Conservation (phyloP, 64 coral and sea anemone genomes). For the Trachythela sp. region DNA sequence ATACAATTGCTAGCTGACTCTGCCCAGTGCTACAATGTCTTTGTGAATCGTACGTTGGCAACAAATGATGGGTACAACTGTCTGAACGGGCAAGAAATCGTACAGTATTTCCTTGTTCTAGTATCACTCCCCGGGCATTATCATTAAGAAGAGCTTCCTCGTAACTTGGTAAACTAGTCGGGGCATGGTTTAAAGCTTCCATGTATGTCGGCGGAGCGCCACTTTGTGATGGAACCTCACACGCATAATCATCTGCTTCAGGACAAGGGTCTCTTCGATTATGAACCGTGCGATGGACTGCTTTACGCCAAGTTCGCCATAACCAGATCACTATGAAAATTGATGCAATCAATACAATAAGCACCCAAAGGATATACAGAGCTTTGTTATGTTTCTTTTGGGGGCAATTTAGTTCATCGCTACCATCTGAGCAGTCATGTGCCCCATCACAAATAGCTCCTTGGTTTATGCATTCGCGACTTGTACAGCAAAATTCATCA, state of each 20-base stretch:
- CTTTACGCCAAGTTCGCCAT: constrained; percentile 63
- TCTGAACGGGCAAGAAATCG: neutral
- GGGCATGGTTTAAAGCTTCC: neutral
- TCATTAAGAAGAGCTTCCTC: neutral
- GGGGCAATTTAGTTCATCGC: constrained; percentile 78
- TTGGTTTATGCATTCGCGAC: constrained; percentile 57
- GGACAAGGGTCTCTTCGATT: neutral
- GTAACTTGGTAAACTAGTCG: neutral
- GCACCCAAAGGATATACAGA: constrained; percentile 85
- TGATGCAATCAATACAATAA: constrained; percentile 64
- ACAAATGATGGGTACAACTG: neutral
- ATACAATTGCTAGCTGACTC: too few relatives aligned
- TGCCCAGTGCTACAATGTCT: neutral
- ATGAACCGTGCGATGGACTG: neutral
- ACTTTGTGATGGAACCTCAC: neutral
- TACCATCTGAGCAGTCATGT: constrained; percentile 66
- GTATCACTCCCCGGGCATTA: neutral
- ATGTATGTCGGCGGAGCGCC: neutral
- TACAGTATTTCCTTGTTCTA: neutral
- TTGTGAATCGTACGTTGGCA: neutral
- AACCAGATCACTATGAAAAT: constrained; percentile 82
- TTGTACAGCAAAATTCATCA: constrained; percentile 57
- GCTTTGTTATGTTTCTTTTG: constrained; percentile 33
- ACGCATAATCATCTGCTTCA: neutral
- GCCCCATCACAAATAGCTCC: constrained; percentile 42